Percentiles rank a stretch among this genome's conserved stretches.
phyloP scores from a whole-genome alignment of 2,113 vertebrate species.

The Hyaena hyaena region DNA sequence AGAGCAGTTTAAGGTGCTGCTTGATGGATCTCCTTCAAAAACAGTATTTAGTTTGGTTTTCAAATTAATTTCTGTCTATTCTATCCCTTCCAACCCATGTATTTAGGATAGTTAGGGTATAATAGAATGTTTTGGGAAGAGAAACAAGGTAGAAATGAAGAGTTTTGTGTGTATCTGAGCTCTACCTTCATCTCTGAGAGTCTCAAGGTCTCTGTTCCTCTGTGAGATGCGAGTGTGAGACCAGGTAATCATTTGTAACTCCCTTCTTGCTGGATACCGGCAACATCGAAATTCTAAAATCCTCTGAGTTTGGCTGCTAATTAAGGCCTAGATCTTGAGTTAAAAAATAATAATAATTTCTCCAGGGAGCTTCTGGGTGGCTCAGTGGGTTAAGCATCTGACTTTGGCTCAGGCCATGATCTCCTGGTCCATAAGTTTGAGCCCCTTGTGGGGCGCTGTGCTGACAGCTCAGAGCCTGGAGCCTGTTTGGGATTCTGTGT shows the following conservation, averaged over 20 bases:
- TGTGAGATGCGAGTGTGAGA: neutral
- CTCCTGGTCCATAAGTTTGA: too few relatives aligned
- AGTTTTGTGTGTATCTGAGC: neutral
- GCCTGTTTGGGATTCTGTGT: too few relatives aligned
- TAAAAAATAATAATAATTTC: neutral
- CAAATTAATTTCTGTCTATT: neutral
- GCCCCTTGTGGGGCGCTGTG: too few relatives aligned
- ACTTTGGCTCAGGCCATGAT: too few relatives aligned
- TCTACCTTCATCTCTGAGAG: neutral
- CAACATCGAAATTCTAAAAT: neutral
- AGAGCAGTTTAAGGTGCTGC: neutral
- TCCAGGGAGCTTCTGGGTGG: neutral
- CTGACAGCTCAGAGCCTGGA: too few relatives aligned
- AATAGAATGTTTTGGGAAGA: neutral
- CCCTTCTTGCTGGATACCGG: neutral
- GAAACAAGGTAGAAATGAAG: neutral
- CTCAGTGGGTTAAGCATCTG: too few relatives aligned
- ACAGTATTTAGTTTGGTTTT: neutral
- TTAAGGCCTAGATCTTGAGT: neutral
- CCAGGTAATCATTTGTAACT: neutral
- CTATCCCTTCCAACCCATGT: neutral
- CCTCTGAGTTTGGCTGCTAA: neutral
- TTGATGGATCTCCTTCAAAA: neutral
- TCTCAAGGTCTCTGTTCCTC: neutral
- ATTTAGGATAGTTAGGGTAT: neutral